Evolutionary conservation across 2,113 vertebrate genomes (phyloP).

Genomic region (Plestiodon gilberti): DNA sequence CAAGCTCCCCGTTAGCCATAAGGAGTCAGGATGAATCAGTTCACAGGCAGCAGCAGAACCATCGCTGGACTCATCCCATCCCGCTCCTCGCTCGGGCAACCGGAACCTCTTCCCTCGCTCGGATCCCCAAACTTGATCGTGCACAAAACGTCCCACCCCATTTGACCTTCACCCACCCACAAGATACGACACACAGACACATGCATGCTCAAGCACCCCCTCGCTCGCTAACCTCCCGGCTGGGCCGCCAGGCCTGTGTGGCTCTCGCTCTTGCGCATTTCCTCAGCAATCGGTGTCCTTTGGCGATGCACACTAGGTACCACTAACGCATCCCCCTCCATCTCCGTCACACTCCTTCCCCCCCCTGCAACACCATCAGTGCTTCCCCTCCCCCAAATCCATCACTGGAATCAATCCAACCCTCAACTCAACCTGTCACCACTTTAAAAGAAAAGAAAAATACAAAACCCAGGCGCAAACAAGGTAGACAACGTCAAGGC

Average conservation of each 20-base stretch:
- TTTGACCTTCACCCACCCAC: conserved; percentile 14
- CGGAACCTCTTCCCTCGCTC: not conserved
- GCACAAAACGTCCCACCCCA: not conserved
- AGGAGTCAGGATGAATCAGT: not conserved
- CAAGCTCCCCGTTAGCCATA: not conserved
- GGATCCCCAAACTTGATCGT: not conserved
- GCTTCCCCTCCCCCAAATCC: not conserved
- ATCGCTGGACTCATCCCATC: not conserved
- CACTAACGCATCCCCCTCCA: conserved; percentile 10
- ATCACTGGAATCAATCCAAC: not conserved
- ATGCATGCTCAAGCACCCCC: fast-evolving
- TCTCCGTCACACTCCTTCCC: conserved; percentile 3
- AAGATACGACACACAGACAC: not conserved
- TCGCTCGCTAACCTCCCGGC: conserved; percentile 8
- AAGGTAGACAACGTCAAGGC: not conserved
- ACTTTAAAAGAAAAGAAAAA: not conserved
- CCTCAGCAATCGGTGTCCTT: not conserved
- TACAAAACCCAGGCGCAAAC: not conserved
- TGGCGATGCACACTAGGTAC: conserved; percentile 4
- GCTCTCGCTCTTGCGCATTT: not conserved
- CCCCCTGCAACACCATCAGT: not conserved
- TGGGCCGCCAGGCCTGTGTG: not conserved
- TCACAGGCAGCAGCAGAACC: not conserved
- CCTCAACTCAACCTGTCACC: not conserved
- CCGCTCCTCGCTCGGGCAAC: not conserved